A percentile compares a stretch with the other conserved stretches of the same genome.
phyloP scores from a whole-genome alignment of 2,113 vertebrate genomes.

The Phrynosoma blainvillii region DNA sequence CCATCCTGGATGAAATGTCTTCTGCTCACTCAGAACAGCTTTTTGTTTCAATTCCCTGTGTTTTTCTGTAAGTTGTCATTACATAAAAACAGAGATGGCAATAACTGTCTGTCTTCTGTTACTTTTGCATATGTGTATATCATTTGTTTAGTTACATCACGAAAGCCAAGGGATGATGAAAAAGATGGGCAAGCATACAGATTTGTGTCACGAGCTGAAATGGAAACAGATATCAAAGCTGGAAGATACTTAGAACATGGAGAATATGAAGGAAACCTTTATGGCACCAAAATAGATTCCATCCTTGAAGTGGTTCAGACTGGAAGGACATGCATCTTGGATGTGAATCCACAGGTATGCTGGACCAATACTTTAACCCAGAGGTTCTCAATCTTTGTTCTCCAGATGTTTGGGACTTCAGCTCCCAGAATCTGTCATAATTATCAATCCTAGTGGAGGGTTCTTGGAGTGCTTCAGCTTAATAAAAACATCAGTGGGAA shows the following conservation, averaged over 20 bases:
- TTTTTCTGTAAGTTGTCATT: background rate
- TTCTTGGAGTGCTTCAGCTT: too few species aligned
- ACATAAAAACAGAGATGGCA: background rate
- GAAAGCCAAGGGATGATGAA: slow-evolving; percentile 92
- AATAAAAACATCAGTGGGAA: background rate
- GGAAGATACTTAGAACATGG: slow-evolving; percentile 95
- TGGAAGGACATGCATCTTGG: slow-evolving; percentile 94
- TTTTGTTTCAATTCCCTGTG: background rate
- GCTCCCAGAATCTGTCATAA: too few species aligned
- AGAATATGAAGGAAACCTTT: slow-evolving; percentile 97
- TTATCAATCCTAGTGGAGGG: too few species aligned
- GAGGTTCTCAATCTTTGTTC: too few species aligned
- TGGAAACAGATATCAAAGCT: slow-evolving; percentile 94
- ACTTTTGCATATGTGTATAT: background rate
- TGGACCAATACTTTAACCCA: background rate
- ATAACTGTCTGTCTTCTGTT: background rate
- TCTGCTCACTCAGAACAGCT: background rate
- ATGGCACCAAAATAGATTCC: slow-evolving; percentile 97
- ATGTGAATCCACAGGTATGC: slow-evolving; percentile 95
- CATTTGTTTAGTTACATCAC: slow-evolving; percentile 87
- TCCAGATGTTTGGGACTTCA: too few species aligned
- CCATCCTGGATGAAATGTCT: background rate
- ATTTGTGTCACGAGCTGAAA: slow-evolving; percentile 89
- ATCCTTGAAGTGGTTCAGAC: slow-evolving; percentile 93
- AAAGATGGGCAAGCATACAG: slow-evolving; percentile 93